These are phyloP conservation scores for Pycnonotus jocosus DNA, from an alignment of 2,113 vertebrate genomes.

Conservation along the genomic window DNA sequence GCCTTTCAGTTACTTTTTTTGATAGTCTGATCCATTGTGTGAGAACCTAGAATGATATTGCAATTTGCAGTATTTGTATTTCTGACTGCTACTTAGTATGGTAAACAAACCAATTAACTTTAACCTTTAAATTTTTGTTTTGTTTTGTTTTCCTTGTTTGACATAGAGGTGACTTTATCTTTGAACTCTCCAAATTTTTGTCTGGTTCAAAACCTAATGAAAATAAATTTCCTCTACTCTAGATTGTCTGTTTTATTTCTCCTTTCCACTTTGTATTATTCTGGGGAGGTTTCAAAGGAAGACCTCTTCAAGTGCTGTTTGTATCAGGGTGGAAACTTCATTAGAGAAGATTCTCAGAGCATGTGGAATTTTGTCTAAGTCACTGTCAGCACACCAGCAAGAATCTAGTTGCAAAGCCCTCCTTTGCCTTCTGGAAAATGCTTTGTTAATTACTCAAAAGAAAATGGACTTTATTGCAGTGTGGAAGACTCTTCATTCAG, in stretches of 20 bases:
- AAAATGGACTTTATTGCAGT: background rate
- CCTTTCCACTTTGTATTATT: background rate
- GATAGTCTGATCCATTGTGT: background rate
- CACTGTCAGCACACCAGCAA: rapidly evolving
- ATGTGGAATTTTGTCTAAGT: background rate
- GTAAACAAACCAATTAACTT: background rate
- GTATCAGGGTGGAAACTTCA: background rate
- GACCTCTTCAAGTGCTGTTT: background rate
- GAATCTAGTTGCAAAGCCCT: background rate
- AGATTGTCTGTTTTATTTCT: constrained; percentile 23
- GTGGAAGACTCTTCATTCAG: background rate
- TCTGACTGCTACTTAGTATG: background rate
- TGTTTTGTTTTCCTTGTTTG: background rate
- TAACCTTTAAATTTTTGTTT: background rate
- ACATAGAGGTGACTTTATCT: background rate
- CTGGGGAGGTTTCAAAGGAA: background rate
- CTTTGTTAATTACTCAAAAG: background rate
- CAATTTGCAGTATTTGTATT: background rate
- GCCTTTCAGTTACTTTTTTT: background rate
- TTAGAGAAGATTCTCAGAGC: background rate
- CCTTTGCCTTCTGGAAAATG: background rate
- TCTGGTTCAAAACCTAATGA: background rate
- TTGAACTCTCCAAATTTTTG: background rate
- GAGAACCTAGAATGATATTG: background rate
- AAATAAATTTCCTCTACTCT: constrained; percentile 21